Conservation (phyloP, 92 coral and sea anemone genomes). For the Bergia puertoricense region DNA sequence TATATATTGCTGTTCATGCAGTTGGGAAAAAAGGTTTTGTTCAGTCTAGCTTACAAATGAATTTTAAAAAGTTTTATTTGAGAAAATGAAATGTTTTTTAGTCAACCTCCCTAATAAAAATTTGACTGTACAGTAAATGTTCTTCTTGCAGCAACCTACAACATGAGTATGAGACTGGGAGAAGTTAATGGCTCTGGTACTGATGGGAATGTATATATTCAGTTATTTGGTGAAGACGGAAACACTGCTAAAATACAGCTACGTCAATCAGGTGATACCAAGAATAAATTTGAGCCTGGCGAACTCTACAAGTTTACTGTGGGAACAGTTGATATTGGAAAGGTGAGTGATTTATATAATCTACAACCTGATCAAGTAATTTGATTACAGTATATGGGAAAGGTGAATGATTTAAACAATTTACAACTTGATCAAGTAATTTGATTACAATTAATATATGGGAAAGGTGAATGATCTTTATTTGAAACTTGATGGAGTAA, state of each 20-base stretch:
- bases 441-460: slow-evolving; percentile 38
- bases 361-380: no score
- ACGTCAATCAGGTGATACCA: slow-evolving; percentile 84
- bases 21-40: no score
- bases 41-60: no score
- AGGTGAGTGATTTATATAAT: slow-evolving; percentile 51
- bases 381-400: no score
- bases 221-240: slow-evolving; percentile 87
- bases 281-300: slow-evolving; percentile 74
- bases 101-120: no score
- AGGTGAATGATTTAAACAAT: no score
- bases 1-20: no score
- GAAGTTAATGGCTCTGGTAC: slow-evolving; percentile 90
- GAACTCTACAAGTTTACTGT: slow-evolving; percentile 89
- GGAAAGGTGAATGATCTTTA: slow-evolving; percentile 72
- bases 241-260: slow-evolving; percentile 90
- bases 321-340: slow-evolving; percentile 84
- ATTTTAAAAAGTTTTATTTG: no score
- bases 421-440: no score
- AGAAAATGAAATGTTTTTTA: no score
- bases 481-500: no score
- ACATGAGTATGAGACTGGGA: slow-evolving; percentile 85
- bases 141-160: slow-evolving; percentile 72
- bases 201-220: slow-evolving; percentile 96
- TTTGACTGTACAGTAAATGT: background rate